A percentile compares a stretch with the other conserved stretches of the same genome.
Conservation (phyloP, 2,797 vertebrate genomes). For the Lagocephalus sceleratus region DNA sequence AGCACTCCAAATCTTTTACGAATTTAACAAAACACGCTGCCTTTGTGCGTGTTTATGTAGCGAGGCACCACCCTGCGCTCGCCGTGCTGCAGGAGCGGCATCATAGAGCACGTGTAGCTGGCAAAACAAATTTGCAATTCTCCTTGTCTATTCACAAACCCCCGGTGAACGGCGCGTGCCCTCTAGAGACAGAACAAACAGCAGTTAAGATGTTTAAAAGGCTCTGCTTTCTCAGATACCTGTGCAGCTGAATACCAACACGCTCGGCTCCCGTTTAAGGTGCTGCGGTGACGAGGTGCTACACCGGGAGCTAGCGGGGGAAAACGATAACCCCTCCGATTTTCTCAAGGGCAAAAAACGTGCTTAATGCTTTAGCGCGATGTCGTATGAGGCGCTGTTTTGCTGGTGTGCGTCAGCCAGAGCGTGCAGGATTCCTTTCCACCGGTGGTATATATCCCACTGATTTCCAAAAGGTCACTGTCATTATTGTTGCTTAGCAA, state of each 20-base stretch:
- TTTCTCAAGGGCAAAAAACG: constrained; percentile 72
- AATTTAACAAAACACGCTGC: constrained; percentile 65
- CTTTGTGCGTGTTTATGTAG: constrained; percentile 56
- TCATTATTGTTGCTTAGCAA: constrained; percentile 85
- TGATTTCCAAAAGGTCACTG: constrained; percentile 82
- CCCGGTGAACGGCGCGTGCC: constrained; percentile 69
- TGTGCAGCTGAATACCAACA: constrained; percentile 79
- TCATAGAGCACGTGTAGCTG: constrained; percentile 62
- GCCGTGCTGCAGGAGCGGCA: constrained; percentile 47
- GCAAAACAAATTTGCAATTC: constrained; percentile 72
- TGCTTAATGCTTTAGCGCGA: constrained; percentile 46
- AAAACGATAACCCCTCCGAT: constrained; percentile 62
- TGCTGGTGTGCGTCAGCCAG: constrained; percentile 22
- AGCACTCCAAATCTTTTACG: constrained; percentile 53
- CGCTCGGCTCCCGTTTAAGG: constrained; percentile 62
- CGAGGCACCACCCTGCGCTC: constrained; percentile 47
- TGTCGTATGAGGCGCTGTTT: constrained; percentile 27
- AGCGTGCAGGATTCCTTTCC: constrained; percentile 44
- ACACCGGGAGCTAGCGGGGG: constrained; percentile 53
- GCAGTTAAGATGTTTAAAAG: constrained; percentile 79
- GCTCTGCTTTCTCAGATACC: constrained; percentile 74
- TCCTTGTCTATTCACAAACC: constrained; percentile 69
- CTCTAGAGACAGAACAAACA: constrained; percentile 80
- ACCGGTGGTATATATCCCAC: constrained; percentile 65
- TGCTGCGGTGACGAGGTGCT: constrained; percentile 55